Percentiles rank a stretch among this genome's conserved stretches.
phyloP scores from a whole-genome alignment of 2,888 invertebrate species.

The Chrysotoxum bicinctum region DNA sequence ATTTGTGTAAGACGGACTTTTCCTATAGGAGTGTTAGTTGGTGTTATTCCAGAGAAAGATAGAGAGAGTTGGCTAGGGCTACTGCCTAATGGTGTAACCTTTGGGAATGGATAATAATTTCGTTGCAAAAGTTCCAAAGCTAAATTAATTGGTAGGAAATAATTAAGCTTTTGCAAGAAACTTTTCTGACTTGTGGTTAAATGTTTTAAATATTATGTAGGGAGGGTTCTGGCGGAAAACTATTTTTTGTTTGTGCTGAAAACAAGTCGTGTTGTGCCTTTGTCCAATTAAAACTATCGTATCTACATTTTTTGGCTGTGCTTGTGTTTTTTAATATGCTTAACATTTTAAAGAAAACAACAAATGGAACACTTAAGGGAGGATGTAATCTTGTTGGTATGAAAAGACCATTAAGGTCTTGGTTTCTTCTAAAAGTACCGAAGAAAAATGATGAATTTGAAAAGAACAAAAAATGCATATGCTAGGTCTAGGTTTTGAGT shows the following conservation, averaged over 20 bases:
- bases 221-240: background rate
- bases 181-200: conserved; percentile 46
- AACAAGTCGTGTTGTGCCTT: background rate
- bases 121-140: conserved; percentile 64
- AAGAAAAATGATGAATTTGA: no score
- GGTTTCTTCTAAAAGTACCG: no score
- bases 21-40: background rate
- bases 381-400: no score
- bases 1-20: conserved; percentile 15
- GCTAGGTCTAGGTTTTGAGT: no score
- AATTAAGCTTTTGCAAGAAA: conserved; percentile 69
- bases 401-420: no score
- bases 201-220: conserved; percentile 8
- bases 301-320: no score
- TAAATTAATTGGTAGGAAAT: conserved; percentile 73
- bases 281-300: background rate
- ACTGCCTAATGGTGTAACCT: conserved; percentile 44
- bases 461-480: no score
- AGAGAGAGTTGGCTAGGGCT: background rate
- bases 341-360: no score
- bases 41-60: background rate
- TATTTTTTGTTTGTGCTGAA: background rate
- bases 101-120: conserved; percentile 59
- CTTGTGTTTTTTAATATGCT: no score
- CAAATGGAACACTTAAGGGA: no score